These are phyloP conservation scores for Anthoscopus minutus DNA, from an alignment of 2,113 vertebrate species.

Conservation along the genomic window DNA sequence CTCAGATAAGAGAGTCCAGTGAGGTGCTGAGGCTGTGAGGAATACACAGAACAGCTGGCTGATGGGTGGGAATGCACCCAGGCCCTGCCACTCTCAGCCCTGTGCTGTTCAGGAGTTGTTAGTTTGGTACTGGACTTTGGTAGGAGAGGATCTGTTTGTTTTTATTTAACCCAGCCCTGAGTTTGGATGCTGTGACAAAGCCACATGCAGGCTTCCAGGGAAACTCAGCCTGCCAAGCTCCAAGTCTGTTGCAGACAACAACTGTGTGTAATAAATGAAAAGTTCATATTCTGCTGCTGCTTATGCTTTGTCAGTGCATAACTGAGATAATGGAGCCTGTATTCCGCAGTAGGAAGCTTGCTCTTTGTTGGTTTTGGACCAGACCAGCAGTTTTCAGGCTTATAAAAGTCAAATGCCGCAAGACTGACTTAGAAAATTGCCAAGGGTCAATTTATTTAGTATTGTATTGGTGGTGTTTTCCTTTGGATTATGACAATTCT, in stretches of 20 bases:
- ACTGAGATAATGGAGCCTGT: constrained; percentile 23
- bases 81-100: background rate
- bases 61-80: background rate
- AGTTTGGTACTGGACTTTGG: background rate
- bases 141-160: background rate
- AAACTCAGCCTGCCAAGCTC: background rate
- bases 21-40: background rate
- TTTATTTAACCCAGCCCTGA: background rate
- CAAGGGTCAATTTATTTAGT: constrained; percentile 20
- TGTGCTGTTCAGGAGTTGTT: background rate
- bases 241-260: background rate
- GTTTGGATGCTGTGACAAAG: background rate
- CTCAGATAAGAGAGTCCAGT: background rate
- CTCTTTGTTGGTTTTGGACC: constrained; percentile 47
- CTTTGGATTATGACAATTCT: background rate
- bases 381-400: background rate
- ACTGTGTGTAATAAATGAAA: background rate
- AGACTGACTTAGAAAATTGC: background rate
- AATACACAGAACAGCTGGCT: background rate
- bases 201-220: background rate
- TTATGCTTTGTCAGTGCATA: background rate
- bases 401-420: constrained; percentile 43
- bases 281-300: background rate
- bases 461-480: background rate
- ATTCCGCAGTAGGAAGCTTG: background rate